Evolutionary conservation across 2,797 vertebrate genomes (phyloP).

Genomic region (Onychomys torridus): DNA sequence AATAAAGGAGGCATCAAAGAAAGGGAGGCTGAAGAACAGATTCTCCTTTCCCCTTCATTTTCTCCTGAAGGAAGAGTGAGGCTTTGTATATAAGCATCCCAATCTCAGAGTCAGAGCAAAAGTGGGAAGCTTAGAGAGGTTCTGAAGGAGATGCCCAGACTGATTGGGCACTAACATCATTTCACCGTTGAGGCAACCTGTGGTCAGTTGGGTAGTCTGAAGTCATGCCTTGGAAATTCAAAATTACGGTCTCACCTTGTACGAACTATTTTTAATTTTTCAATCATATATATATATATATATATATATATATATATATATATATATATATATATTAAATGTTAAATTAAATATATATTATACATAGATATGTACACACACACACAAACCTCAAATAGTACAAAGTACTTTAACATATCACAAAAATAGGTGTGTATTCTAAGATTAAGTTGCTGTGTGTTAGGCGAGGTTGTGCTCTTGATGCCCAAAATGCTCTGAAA

Average conservation of each 20-base stretch:
- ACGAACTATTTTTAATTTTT: conserved; percentile 14
- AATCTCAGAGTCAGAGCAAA: neutral
- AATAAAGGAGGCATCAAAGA: accelerated
- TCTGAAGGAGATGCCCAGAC: neutral
- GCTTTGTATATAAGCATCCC: neutral
- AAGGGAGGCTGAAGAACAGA: neutral
- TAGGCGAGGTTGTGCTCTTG: neutral
- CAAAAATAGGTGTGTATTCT: neutral
- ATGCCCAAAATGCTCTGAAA: neutral
- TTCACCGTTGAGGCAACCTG: neutral
- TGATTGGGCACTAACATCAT: neutral
- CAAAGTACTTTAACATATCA: neutral
- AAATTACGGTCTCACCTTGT: neutral
- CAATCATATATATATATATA: neutral
- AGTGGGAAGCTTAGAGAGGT: accelerated
- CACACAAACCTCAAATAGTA: neutral
- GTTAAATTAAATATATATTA: neutral
- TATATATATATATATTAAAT: neutral
- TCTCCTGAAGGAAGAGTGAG: neutral
- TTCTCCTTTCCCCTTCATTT: neutral
- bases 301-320: neutral
- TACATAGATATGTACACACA: neutral
- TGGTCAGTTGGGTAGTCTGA: neutral
- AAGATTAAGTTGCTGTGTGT: neutral
- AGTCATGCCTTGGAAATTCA: neutral